Evolutionary conservation across 2,113 vertebrate species (phyloP), one percentile per base, ranked within the genome.

Genomic region (Merops nubicus): DNA sequence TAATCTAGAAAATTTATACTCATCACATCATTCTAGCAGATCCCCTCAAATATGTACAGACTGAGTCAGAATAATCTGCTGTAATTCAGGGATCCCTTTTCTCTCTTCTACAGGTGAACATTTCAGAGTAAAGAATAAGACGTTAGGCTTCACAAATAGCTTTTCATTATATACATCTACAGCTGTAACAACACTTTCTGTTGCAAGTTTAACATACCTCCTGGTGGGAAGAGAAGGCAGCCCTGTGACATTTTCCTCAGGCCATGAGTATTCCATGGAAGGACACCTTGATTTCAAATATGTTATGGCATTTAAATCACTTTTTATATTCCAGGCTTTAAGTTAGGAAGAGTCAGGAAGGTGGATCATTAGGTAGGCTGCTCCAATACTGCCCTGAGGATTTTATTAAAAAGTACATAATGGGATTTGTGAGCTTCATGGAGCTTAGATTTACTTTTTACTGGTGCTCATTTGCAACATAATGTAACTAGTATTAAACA

Each of bases 341-440:
- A 93, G 74, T 96, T 89, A 96, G 94, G 94, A 88, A 93, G 94
- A 95, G 88, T 97, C 96, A 93, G 85, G 94, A 95, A 96, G 96
- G 90, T 96, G 74, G 94, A 91, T 89, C 94, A 94, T 89, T 96
- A 97, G 87, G 94, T 95, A 94, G 91, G 93, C 63, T 96, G 96
- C 95, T 96, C 94, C 96, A 95, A 95, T 69, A 96, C 70, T 96
- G 96, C 51, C 96, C 94, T 97, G 68, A 97, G 91, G 89, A 97
- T 97, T 97, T 97, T 93, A 97, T 97, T 96, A 91, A 96, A 97
- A 97, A 94, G 96, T 97, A 97, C 91, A 95, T 74, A 92, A 70
- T 95, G 94, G 95, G 79, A 95, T 96, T 92, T 87, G 88, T 96
- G 86, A 97, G 92, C 96, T 95, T 95, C 59, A 87, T 2, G 63